Evolutionary conservation across 2,113 vertebrate genomes (phyloP).

Genomic region (Ivindomyrus marchei): DNA sequence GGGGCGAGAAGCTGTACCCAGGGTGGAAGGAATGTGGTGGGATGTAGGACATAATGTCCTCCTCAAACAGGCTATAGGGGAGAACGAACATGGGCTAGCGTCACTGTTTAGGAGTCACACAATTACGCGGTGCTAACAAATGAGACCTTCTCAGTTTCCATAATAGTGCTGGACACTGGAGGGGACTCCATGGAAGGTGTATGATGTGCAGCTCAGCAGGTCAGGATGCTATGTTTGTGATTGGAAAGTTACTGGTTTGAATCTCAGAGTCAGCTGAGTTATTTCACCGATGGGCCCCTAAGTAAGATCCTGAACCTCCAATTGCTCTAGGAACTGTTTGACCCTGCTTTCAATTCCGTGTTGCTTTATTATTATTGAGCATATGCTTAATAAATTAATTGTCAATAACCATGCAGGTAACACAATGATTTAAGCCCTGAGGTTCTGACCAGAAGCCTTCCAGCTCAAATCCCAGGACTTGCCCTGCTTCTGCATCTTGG

Average conservation of each 20-base stretch:
- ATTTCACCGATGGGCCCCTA: background rate
- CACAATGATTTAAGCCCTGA: background rate
- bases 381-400: background rate
- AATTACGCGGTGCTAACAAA: background rate
- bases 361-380: background rate
- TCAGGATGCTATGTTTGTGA: background rate
- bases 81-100: background rate
- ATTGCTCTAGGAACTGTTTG: background rate
- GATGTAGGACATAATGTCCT: slow-evolving; percentile 93
- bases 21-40: slow-evolving; percentile 82
- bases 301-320: background rate
- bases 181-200: background rate
- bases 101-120: background rate
- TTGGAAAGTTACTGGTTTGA: background rate
- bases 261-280: background rate
- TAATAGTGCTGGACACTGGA: background rate
- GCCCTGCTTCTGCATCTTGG: background rate
- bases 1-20: slow-evolving; percentile 87
- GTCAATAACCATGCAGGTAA: background rate
- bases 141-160: background rate
- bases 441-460: background rate
- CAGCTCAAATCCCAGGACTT: background rate
- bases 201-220: background rate
- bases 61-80: slow-evolving; percentile 83
- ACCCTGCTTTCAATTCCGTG: background rate